Percentiles rank a stretch among this genome's conserved stretches.
Conservation (phyloP, 2,113 vertebrate species). For the Bothrops jararaca region DNA sequence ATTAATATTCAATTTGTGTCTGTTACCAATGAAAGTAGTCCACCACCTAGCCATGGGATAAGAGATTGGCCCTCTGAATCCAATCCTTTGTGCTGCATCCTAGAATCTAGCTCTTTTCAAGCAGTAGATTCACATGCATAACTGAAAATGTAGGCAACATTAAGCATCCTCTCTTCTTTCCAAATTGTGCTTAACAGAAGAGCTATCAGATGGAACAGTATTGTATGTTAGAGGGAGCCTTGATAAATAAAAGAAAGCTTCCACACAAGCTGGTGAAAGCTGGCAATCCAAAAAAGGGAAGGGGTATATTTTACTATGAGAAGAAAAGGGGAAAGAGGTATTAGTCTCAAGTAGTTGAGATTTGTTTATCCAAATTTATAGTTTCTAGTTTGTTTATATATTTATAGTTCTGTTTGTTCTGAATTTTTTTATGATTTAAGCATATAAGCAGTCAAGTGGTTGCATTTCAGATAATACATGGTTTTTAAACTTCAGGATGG, state of each 20-base stretch:
- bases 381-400: background rate
- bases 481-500: background rate
- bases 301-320: background rate
- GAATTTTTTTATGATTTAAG: background rate
- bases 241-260: background rate
- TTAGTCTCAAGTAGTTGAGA: background rate
- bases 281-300: background rate
- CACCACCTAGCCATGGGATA: background rate
- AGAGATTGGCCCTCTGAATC: background rate
- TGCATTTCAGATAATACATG: background rate
- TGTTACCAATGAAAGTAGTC: background rate
- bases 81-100: background rate
- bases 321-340: background rate
- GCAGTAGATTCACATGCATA: background rate
- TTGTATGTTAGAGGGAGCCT: background rate
- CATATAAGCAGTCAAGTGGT: background rate
- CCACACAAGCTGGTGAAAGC: background rate
- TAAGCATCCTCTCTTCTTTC: background rate
- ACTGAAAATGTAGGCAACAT: background rate
- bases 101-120: background rate
- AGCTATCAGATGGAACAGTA: background rate
- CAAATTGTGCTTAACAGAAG: background rate
- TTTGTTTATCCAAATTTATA: background rate
- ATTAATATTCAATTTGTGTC: background rate
- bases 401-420: background rate